Base-by-base conservation (phyloP, 2,888 invertebrate species). In the Venustoraphidia nigricollis region DNA sequence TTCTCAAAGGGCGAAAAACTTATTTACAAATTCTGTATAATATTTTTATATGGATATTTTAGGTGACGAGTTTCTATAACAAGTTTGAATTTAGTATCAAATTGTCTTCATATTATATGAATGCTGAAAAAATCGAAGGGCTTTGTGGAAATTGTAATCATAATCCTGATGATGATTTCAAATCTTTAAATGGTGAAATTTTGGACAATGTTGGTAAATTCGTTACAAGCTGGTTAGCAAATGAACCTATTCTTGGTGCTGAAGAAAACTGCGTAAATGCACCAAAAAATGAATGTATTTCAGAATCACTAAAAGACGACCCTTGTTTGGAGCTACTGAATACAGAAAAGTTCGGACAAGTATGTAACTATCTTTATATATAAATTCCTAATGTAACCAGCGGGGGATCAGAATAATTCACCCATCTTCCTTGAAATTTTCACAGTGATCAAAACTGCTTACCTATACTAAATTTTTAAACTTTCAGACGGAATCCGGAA, bases 91-190 rank as follows among this genome's bases (percentile, higher is more conserved):
- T 68, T 9, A 62, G 71, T 43, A 62, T 83, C 6, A 77, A 75
- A 49, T 72, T 87, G 2, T 86, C 90, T 0, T 87, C 89, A 1
- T 76, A 79, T 53, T 27, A 27, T 27, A 67, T 79, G 48, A 89
- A 84, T 64, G 75, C 72, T 38, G 78, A 79, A 51, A 76, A 74
- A 52, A 76, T 85, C 47, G 84, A 88, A 62, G 90, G 90, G 1
- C 69, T 91, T 2, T 91, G 90, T 62, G 90, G 90, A 45, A 76
- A 81, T 54, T 84, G 83, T 60, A 77, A 80, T 44, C 76, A 75
- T 0, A 69, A 77, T 57, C 65, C 69, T 4, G 67, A 71, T 1
- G 70, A 75, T 42, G 77, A 78, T 59, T 65, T 81, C n/a, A 59
- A 68, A 51, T 70, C 69, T 44, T 70, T 71, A 51, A 64, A 70